Evolutionary conservation across 2,797 vertebrate genomes (phyloP), one percentile per base, ranked within the genome.

Genomic region (Apogon hyalosoma): DNA sequence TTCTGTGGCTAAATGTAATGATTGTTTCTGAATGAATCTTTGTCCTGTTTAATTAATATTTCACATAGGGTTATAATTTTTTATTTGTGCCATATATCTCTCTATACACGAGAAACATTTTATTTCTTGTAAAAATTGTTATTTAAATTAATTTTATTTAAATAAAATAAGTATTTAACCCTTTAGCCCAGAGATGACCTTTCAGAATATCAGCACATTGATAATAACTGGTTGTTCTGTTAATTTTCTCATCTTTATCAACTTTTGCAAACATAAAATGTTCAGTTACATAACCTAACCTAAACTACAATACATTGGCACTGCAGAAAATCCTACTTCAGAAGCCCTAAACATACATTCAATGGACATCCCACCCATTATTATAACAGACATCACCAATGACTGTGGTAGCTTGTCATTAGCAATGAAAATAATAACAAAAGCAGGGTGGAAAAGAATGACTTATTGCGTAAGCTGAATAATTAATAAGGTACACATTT

Each of bases 351-450:
- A 38, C 28, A 19, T 41, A 31, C 1, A 8, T 15, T 41, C 11
- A 8, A 8, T 47, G 14, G 59, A 71, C 39, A 54, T 41, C 12
- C 12, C 13, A 12, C 12, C 6, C 4, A 61, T 21, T 43, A 1
- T 38, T 39, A 46, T 12, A 15, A 50, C 15, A 38, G 6, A 7
- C 13, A 15, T 61, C 4, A 14, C 4, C 6, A 51, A 38, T 33
- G 24, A 11, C 16, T 46, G 13, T 52, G 56, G 7, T 6, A 19
- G 15, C 3, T 31, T 66, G 10, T 15, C 38, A 38, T 60, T 62
- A 36, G 18, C 16, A 51, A 24, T 40, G 16, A 48, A 45, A 39
- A 33, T 7, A 60, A 62, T 43, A 12, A 67, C 4, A 28, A 6
- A n/a, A 42, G 31, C 11, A 0, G 33, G 8, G 28, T 15, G 31